Evolutionary conservation across 2,113 vertebrate genomes (phyloP), one percentile per base, ranked within the genome.

Genomic region (Sterna hirundo): DNA sequence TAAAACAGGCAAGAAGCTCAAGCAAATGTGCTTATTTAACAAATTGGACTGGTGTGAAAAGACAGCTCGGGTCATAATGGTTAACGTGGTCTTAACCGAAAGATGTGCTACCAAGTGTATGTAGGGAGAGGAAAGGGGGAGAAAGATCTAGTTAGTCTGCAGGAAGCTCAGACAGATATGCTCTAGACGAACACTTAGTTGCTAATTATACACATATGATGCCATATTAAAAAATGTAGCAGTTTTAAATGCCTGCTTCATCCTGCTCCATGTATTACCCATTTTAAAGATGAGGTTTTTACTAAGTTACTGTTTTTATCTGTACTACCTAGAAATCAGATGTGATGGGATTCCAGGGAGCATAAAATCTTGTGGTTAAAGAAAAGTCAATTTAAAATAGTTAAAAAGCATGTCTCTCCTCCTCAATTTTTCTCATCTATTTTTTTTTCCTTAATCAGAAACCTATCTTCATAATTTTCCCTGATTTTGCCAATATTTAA

Each of bases 11-110:
- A 71, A 77, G 47, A n/a, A 36, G 9, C 7, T 71, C 20, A 40
- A 25, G 38, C 3, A 66, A 57, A 71, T 0, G 1, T 49, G 5
- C n/a, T 54, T 2, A 1, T 71, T n/a, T 46, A 19, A 47, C 2
- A 4, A 62, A 26, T 52, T 0, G 3, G 12, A 76, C 13, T 69
- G 13, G 21, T 57, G 21, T 60, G 26, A 47, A 70, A 57, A 22
- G 15, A 40, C 51, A 82, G 20, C 5, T 90, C 21, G 46, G 6
- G 9, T 52, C 11, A 26, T 9, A 46, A 46, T 15, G 20, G 23
- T 65, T 57, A 70, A 30, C 4, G 5, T 23, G 9, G 25, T 11
- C 7, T 83, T 81, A 29, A 52, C 18, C 19, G 70, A 23, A 10
- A 71, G 44, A 40, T 15, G 7, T 21, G 11, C 10, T 42, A 17